These are phyloP conservation scores for Megalops atlanticus DNA, from an alignment of 2,113 vertebrate species.

Conservation along the genomic window DNA sequence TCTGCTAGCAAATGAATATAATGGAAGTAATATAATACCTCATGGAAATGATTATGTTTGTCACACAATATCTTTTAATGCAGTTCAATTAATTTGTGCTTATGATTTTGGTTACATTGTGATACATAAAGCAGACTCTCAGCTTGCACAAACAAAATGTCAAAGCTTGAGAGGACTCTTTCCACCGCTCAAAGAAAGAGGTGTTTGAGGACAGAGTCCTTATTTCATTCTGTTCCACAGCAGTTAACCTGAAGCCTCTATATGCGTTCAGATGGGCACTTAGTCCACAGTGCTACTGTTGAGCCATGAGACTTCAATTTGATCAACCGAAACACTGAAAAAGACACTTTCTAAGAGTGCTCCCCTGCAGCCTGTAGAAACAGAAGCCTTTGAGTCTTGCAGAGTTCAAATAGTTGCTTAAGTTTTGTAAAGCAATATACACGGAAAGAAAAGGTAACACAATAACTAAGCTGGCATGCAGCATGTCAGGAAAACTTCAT, in stretches of 20 bases:
- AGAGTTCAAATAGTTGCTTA: not conserved
- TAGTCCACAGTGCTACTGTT: not conserved
- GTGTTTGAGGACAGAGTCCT: not conserved
- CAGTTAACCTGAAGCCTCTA: not conserved
- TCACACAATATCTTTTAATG: not conserved
- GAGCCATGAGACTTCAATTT: constrained; percentile 23
- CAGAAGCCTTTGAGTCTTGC: not conserved
- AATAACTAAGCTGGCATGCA: not conserved
- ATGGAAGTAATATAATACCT: too few relatives aligned
- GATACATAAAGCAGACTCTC: not conserved
- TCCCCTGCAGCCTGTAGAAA: not conserved
- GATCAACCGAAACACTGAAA: constrained; percentile 8
- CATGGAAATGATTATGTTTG: not conserved
- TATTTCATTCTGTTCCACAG: not conserved
- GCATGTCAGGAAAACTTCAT: not conserved
- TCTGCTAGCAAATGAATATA: too few relatives aligned
- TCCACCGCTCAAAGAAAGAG: not conserved
- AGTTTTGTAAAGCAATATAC: not conserved
- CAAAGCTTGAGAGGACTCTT: not conserved
- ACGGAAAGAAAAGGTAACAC: not conserved
- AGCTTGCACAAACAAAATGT: not conserved
- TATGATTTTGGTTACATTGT: not conserved
- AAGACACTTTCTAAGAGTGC: not conserved
- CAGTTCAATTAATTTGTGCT: not conserved
- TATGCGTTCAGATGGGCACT: not conserved